Conservation (phyloP, 2,113 vertebrate genomes). For the Bungarus multicinctus region DNA sequence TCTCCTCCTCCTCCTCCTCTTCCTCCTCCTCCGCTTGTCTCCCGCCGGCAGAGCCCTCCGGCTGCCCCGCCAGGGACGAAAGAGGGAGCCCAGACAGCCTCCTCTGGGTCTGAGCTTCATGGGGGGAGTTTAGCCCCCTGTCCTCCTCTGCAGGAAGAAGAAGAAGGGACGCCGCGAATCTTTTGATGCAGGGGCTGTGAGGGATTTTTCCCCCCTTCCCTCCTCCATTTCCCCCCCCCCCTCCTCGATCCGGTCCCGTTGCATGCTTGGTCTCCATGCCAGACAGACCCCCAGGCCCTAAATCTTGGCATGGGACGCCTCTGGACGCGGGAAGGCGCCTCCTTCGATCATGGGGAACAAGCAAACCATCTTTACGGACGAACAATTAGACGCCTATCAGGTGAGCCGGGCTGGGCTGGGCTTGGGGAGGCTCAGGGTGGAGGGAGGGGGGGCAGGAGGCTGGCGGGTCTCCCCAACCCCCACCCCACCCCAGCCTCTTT, state of each 20-base stretch:
- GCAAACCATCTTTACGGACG: constrained; percentile 95
- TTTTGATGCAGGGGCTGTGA: constrained; percentile 67
- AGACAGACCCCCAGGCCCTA: constrained; percentile 67
- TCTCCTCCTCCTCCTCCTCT: neutral
- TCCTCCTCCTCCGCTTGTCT: neutral
- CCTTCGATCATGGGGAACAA: constrained; percentile 91
- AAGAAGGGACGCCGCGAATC: constrained; percentile 12
- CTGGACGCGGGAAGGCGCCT: constrained; percentile 69
- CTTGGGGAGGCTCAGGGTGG: neutral
- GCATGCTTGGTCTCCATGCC: constrained; percentile 77
- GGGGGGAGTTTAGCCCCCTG: constrained; percentile 11
- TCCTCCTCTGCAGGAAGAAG: neutral
- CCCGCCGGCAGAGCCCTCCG: rapidly evolving
- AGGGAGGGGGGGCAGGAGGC: neutral
- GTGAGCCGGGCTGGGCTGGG: constrained; percentile 65
- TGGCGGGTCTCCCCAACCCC: neutral
- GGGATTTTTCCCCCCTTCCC: constrained; percentile 29
- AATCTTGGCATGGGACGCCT: constrained; percentile 78
- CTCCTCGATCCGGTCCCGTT: constrained; percentile 41
- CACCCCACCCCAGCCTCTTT: neutral
- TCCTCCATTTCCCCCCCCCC: no score
- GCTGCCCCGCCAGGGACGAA: neutral
- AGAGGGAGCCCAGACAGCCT: neutral
- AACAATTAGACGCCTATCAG: constrained; percentile 95
- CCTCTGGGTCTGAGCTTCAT: neutral